Evolutionary conservation across 2,888 invertebrate species (phyloP), one percentile per base, ranked within the genome.

Genomic region (Theretra japonica): DNA sequence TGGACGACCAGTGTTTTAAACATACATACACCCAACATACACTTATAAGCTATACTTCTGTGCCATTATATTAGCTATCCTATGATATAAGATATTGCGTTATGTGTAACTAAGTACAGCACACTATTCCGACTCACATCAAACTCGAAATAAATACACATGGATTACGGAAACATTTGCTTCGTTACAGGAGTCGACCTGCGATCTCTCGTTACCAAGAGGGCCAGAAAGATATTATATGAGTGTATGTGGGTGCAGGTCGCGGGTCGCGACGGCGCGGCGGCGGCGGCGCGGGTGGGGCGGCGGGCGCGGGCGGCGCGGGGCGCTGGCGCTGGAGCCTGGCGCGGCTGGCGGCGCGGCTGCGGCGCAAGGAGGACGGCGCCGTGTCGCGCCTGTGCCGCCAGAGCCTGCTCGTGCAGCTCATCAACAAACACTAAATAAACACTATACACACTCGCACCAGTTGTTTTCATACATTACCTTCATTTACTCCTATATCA

Each of bases 361-460:
- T 93, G 28, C 85, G 93, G 0, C 88, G 92, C 2, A 88, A 86
- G 23, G 92, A 93, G 73, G 92, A 95, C 81, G 96, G 96, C 72
- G 96, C 97, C 0, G 95, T 97, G 0, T 96, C 97, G 0, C 94
- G 96, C 2, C 92, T 97, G 5, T 97, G 97, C 78, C 94, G 97
- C 0, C 97, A 97, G 85, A 97, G 97, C 81, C 89, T 97, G 4
- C 90, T 97, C 5, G 97, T 97, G 11, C 94, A 94, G 73, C 81
- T 95, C 57, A 84, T 89, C 33, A 91, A 93, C 77, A 90, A 91
- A 77, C 90, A 87, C 73, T 90, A 79, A 89, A 79, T 79, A 78
- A 74, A 73, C 58, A 33, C 15, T 50, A 62, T 21, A 21, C 4
- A 62, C 62, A 15, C n/a, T 8, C 33, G 1, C n/a, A 4, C 33